These are phyloP conservation scores for Pseudococcus viburni DNA, from an alignment of 2,888 invertebrate species.

Conservation along the genomic window DNA sequence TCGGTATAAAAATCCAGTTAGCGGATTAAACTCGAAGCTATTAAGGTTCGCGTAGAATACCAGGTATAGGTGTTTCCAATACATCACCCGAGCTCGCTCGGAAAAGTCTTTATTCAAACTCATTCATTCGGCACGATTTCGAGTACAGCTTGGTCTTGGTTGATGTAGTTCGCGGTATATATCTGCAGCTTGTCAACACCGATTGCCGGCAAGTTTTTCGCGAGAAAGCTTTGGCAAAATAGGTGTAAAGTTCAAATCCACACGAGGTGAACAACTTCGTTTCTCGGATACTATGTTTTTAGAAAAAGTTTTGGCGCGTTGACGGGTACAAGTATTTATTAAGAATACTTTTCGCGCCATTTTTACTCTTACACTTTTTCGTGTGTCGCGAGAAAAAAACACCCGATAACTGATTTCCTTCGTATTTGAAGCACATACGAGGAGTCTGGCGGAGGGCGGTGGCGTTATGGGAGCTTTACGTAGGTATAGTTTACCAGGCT, in stretches of 20 bases:
- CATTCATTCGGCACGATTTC: slow-evolving; percentile 32
- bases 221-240: neutral
- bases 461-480: neutral
- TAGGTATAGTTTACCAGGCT: neutral
- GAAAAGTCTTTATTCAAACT: slow-evolving; percentile 37
- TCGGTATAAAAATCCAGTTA: neutral
- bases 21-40: slow-evolving; percentile 9
- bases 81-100: neutral
- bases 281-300: neutral
- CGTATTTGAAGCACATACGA: neutral
- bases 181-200: slow-evolving; percentile 15
- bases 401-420: slow-evolving; percentile 25
- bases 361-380: neutral
- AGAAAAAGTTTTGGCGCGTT: slow-evolving; percentile 10
- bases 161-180: neutral
- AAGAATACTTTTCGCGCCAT: neutral
- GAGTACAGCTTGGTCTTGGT: neutral
- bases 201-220: slow-evolving; percentile 19
- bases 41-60: neutral
- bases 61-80: neutral
- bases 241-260: slow-evolving; percentile 32
- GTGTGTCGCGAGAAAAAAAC: neutral
- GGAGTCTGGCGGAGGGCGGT: neutral
- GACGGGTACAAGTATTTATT: slow-evolving; percentile 40
- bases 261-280: slow-evolving; percentile 27